A percentile compares a stretch with the other conserved stretches of the same genome.
Evolutionary conservation across 64 coral and sea anemone species (phyloP).

Genomic region (Dendronephthya gigantea): DNA sequence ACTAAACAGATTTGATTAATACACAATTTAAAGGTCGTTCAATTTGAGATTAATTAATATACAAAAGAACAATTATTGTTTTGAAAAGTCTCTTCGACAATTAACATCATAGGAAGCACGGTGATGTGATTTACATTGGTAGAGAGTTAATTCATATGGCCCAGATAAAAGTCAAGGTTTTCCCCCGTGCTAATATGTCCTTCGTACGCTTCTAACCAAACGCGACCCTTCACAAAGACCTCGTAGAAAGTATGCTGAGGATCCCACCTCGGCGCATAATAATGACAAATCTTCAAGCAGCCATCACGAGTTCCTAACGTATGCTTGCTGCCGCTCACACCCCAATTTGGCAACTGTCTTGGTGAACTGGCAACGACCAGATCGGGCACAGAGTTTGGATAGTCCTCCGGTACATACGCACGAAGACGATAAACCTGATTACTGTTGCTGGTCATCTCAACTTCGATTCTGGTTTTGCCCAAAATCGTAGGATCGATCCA

Average conservation of each 20-base stretch:
- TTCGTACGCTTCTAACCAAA: conserved; percentile 87
- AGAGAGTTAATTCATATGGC: neutral
- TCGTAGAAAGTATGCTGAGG: conserved; percentile 67
- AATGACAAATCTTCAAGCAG: conserved; percentile 61
- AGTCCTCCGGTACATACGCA: conserved; percentile 46
- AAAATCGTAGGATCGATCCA: neutral
- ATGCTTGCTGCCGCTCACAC: neutral
- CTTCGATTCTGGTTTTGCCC: conserved; percentile 32
- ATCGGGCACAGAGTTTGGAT: conserved; percentile 51
- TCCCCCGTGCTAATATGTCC: conserved; percentile 40
- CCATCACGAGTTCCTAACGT: conserved; percentile 34
- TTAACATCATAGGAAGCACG: no score
- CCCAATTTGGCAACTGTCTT: conserved; percentile 3
- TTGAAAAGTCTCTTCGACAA: no score
- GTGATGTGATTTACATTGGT: no score
- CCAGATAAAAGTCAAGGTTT: neutral
- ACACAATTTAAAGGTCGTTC: neutral
- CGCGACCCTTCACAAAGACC: conserved; percentile 59
- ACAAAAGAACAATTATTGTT: no score
- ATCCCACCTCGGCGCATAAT: conserved; percentile 21
- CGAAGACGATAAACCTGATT: conserved; percentile 41
- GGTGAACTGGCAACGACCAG: conserved; percentile 47
- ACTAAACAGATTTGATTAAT: no score
- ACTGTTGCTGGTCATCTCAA: conserved; percentile 34
- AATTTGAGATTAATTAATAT: no score